Evolutionary conservation across 53 echinoderm and acorn worm genomes (phyloP), one percentile per base, ranked within the genome.

Genomic region (Glandiceps talaboti): DNA sequence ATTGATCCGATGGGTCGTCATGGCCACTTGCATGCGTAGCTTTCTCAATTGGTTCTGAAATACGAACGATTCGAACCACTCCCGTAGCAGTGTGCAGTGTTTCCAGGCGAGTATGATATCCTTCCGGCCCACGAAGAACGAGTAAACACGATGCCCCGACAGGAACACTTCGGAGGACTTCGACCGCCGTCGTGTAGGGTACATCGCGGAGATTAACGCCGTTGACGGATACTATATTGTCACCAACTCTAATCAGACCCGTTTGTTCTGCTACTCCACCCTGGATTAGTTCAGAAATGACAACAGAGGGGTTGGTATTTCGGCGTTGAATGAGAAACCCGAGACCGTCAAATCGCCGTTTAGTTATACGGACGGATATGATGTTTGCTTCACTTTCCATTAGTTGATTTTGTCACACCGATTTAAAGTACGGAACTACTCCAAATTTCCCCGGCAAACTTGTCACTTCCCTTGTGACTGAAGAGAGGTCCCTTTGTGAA

Each of bases 221-320:
- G 77, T 96, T 96, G 29, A 96, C 97, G 31, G 91, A 92, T n/a
- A 93, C 31, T 26, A 96, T 88, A 27, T 93, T 89, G 76, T 96
- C 97, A 77, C 97, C 93, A 29, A 96, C 89, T 33, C 89, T 90
- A 27, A 96, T 89, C 26, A 96, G 77, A 27, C 92, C 89, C 31
- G 93, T 90, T 32, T 90, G 93, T 83, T 96, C 97, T 14, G 97
- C 97, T 14, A 93, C 97, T 1, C 97, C 97, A 29, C 93, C 97
- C 73, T 91, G 89, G 75, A 93, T 93, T 27, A 96, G 89, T 79
- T 96, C 97, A 33, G 97, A 96, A 1, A 96, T 91, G 20, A 96
- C 84, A 33, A 96, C 92, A 28, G 97, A 93, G 1, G 97, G 97
- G 78, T 96, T 96, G 82, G 89, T 89, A 74, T 96, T 96, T 76